Evolutionary conservation across 2,797 vertebrate species (phyloP), one percentile per base, ranked within the genome.

Genomic region (Myotis pilosus): DNA sequence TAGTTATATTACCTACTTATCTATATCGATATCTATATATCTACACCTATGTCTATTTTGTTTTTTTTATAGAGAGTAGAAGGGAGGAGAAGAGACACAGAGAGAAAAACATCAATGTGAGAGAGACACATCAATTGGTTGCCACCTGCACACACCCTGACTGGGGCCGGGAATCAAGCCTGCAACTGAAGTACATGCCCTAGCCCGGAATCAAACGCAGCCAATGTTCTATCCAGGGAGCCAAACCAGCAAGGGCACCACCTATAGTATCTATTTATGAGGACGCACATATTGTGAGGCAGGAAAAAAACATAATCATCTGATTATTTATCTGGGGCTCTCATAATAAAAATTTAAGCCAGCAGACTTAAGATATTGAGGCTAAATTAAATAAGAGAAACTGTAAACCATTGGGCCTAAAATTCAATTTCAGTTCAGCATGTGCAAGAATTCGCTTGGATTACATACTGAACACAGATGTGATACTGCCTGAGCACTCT

Each of bases 301-400:
- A 68, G 49, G 20, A 92, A 92, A 92, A 92, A 93, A 47, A 60
- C 47, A 78, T 33, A 90, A 88, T 36, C 23, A 92, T 88, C 4
- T 95, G 78, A 87, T 49, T 90, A 78, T 90, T 83, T 88, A 49
- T 41, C 62, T 47, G 17, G 88, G 51, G 69, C 16, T 51, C 13
- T 87, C 44, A 68, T 36, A 68, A 36, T 80, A 44, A 91, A 87
- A 84, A 57, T 64, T 47, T 28, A 41, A 89, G 44, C 28, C 33
- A 91, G 7, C 15, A 49, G 66, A 64, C 6, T 62, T 83, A 71
- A 92, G 44, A 22, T 17, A 83, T 41, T 4, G 25, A 53, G 22
- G 33, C 10, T 41, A 80, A 90, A 84, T n/a, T 33, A 82, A 75
- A 38, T 5, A 86, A 91, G 64, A 94, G 10, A 74, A 38, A 79